Evolutionary conservation across 2,888 invertebrate genomes (phyloP).

Genomic region (Onthophagus sagittarius): DNA sequence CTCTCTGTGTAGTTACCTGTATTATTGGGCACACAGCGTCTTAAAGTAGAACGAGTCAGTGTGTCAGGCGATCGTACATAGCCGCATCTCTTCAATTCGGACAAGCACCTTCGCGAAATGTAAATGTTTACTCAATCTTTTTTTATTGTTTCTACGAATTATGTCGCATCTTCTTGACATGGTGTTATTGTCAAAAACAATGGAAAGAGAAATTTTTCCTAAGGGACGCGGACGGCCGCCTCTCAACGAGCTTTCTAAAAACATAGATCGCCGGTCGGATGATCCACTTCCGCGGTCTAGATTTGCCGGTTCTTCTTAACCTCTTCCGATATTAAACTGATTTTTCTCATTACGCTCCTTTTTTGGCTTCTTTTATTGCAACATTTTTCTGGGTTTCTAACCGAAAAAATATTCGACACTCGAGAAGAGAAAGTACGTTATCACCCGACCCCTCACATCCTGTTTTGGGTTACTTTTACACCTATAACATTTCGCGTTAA

Average conservation of each 20-base stretch:
- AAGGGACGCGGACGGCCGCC: neutral
- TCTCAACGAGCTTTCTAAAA: neutral
- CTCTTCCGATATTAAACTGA: neutral
- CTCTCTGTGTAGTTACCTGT: constrained; percentile 43
- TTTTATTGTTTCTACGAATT: neutral
- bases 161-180: constrained; percentile 4
- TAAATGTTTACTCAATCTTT: neutral
- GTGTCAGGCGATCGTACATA: constrained; percentile 48
- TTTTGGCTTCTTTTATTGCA: no score
- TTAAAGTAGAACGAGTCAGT: constrained; percentile 52
- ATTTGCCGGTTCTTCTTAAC: neutral
- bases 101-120: neutral
- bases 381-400: neutral
- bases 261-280: neutral
- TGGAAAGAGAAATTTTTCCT: constrained; percentile 1
- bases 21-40: constrained; percentile 47
- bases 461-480: neutral
- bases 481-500: neutral
- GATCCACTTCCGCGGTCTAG: neutral
- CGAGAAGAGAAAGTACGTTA: neutral
- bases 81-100: constrained; percentile 33
- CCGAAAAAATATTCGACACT: neutral
- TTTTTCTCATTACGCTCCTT: neutral
- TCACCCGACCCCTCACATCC: neutral
- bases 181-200: constrained; percentile 8